Conservation (phyloP, 2,888 invertebrate genomes). For the Drosophila tripunctata region DNA sequence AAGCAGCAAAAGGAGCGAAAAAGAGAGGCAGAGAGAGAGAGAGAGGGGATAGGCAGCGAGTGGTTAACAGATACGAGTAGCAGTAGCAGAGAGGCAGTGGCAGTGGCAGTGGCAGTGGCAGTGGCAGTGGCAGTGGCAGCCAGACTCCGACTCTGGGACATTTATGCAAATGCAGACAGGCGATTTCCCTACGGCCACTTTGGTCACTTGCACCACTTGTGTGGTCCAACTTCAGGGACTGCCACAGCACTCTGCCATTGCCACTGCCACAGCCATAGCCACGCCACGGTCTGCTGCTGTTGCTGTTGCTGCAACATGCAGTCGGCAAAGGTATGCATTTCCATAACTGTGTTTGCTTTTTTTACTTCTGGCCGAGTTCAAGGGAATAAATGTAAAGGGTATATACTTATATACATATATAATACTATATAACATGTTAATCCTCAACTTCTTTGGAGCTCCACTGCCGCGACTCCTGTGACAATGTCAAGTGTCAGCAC, state of each 20-base stretch:
- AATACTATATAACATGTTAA: slow-evolving; percentile 63
- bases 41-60: background rate
- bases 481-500: slow-evolving; percentile 76
- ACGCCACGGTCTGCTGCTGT: slow-evolving; percentile 57
- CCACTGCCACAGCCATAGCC: background rate
- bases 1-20: slow-evolving; percentile 40
- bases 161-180: slow-evolving; percentile 75
- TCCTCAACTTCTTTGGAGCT: too few species aligned
- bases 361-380: slow-evolving; percentile 7
- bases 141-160: slow-evolving; percentile 44
- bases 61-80: slow-evolving; percentile 36
- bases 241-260: slow-evolving; percentile 25
- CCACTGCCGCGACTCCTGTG: slow-evolving; percentile 31
- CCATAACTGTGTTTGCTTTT: slow-evolving; percentile 58
- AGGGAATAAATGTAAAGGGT: background rate
- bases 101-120: slow-evolving; percentile 10
- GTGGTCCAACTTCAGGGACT: slow-evolving; percentile 54
- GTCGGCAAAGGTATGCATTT: background rate
- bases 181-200: slow-evolving; percentile 41
- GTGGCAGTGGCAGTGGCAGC: background rate
- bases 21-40: background rate
- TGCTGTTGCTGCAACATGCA: slow-evolving; percentile 1
- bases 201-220: slow-evolving; percentile 52
- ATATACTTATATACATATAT: background rate
- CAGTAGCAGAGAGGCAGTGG: slow-evolving; percentile 4